Conservation (phyloP, 2,888 invertebrate species). For the Apomyelois bistriatella region DNA sequence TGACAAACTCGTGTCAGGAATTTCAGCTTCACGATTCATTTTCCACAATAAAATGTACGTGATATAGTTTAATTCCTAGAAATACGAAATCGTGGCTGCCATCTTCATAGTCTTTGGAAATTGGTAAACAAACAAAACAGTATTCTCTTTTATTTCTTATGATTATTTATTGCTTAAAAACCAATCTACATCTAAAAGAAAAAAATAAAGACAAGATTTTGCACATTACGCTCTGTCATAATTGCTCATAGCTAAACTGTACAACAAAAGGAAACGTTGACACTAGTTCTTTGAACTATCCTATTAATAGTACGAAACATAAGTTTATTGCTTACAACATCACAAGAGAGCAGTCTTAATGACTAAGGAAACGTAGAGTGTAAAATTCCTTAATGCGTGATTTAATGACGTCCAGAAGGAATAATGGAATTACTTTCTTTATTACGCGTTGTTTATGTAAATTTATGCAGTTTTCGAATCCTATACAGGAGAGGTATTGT, state of each 20-base stretch:
- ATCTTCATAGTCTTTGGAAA: too few relatives aligned
- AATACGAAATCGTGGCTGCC: too few relatives aligned
- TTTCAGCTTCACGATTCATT: too few relatives aligned
- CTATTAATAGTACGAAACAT: conserved; percentile 45
- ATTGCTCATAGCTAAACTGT: conserved; percentile 23
- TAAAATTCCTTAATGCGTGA: conserved; percentile 38
- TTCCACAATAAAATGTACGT: too few relatives aligned
- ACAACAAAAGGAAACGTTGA: conserved; percentile 31
- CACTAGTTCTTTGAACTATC: conserved; percentile 46
- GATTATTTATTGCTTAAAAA: too few relatives aligned
- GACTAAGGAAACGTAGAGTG: conserved; percentile 47
- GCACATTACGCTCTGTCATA: conserved; percentile 22
- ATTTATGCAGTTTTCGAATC: conserved; percentile 20
- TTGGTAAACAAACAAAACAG: too few relatives aligned
- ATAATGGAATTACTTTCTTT: conserved; percentile 32
- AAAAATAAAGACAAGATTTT: conserved; percentile 9
- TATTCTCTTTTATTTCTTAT: too few relatives aligned
- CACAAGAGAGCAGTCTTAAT: conserved; percentile 49
- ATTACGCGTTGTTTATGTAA: conserved; percentile 25
- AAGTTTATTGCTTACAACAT: conserved; percentile 49
- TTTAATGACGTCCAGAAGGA: conserved; percentile 36
- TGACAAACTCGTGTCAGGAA: too few relatives aligned
- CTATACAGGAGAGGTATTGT: background rate
- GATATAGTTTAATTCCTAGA: too few relatives aligned
- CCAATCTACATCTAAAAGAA: too few relatives aligned